A percentile compares a stretch with the other conserved stretches of the same genome.
These are phyloP conservation scores for Zaprionus capensis DNA, from an alignment of 1,140 invertebrate species.

Conservation along the genomic window DNA sequence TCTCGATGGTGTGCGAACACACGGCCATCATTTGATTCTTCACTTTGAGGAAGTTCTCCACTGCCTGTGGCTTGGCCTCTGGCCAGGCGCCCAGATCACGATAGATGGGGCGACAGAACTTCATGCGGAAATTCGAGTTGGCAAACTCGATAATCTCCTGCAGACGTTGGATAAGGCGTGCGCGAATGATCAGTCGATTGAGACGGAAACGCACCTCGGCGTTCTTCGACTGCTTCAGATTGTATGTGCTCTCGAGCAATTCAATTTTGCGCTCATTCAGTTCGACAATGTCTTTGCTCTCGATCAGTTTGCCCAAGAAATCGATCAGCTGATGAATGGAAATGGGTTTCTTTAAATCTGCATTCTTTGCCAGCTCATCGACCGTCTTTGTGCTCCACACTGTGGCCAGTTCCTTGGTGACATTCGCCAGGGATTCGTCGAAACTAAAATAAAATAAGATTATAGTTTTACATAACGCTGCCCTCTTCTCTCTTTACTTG, in stretches of 20 bases:
- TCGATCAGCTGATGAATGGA: conserved; percentile 89
- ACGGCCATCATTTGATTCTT: conserved; percentile 93
- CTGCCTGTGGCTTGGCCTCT: conserved; percentile 87
- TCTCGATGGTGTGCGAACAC: conserved; percentile 89
- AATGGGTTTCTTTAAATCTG: conserved; percentile 85
- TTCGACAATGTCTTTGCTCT: conserved; percentile 83
- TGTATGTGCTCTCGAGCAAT: conserved; percentile 88
- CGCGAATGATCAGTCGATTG: conserved; percentile 91
- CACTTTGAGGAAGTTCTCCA: conserved; percentile 90
- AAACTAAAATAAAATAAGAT: conserved; percentile 50
- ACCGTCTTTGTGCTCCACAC: conserved; percentile 72
- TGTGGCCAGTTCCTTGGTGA: conserved; percentile 86
- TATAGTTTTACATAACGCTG: conserved; percentile 86
- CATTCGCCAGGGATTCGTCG: conserved; percentile 89
- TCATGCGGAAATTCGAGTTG: conserved; percentile 94
- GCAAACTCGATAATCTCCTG: conserved; percentile 90
- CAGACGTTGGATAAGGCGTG: conserved; percentile 88
- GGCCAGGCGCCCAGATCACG: conserved; percentile 93
- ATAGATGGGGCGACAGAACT: conserved; percentile 94
- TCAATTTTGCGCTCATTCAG: conserved; percentile 73
- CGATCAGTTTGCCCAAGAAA: conserved; percentile 89
- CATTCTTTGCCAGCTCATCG: conserved; percentile 48
- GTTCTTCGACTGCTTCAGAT: conserved; percentile 89
- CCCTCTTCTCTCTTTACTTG: conserved; percentile 85
- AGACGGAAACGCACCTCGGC: conserved; percentile 93